These are phyloP conservation scores for Psilopogon haemacephalus DNA, from an alignment of 2,113 vertebrate species.

Conservation along the genomic window DNA sequence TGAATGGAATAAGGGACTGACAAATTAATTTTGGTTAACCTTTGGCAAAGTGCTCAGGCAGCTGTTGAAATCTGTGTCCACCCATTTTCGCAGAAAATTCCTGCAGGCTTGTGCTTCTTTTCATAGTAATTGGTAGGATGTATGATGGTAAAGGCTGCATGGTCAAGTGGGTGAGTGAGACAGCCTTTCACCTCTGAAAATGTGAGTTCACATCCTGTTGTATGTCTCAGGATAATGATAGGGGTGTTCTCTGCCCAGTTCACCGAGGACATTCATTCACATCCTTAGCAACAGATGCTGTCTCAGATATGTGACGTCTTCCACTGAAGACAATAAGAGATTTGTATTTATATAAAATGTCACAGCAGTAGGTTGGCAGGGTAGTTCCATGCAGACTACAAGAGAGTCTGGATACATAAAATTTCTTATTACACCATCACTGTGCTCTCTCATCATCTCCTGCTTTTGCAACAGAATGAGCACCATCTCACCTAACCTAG, in stretches of 20 bases:
- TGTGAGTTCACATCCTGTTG: slow-evolving; percentile 33
- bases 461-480: background rate
- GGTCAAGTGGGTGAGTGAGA: background rate
- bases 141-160: background rate
- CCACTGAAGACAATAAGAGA: background rate
- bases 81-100: slow-evolving; percentile 13
- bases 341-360: background rate
- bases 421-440: background rate
- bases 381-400: background rate
- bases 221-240: background rate
- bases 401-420: background rate
- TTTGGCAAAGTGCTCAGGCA: slow-evolving; percentile 13
- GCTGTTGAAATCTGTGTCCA: slow-evolving; percentile 30
- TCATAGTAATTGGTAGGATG: background rate
- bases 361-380: background rate
- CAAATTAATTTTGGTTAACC: background rate
- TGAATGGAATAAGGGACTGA: background rate
- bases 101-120: slow-evolving; percentile 20
- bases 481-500: background rate
- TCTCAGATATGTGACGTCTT: background rate
- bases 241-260: background rate
- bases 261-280: background rate
- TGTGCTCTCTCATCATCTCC: background rate
- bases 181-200: slow-evolving; percentile 14
- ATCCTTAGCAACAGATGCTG: slow-evolving; percentile 11